Conservation (phyloP, 2,888 invertebrate genomes). For the Noctua comes region DNA sequence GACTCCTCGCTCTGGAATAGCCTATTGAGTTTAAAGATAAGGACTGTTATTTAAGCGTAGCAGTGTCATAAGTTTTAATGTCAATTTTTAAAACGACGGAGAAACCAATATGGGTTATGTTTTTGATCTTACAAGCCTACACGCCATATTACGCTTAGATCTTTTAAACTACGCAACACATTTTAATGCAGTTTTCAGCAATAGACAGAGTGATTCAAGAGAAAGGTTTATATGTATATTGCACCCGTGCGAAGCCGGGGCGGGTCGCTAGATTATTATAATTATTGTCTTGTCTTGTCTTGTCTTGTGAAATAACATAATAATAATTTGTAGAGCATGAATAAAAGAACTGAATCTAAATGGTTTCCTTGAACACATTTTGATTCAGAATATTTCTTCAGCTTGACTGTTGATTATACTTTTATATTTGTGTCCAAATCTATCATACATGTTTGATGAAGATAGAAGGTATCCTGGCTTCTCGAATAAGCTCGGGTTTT, state of each 20-base stretch:
- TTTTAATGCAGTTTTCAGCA: too few relatives aligned
- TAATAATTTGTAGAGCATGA: background rate
- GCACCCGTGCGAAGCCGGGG: too few relatives aligned
- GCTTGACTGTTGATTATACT: background rate
- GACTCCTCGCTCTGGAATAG: slow-evolving; percentile 31
- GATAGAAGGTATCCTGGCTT: background rate
- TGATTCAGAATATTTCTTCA: background rate
- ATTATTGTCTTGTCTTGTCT: background rate
- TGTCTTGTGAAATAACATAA: background rate
- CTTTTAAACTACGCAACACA: too few relatives aligned
- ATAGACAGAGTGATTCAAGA: too few relatives aligned
- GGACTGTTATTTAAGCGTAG: background rate
- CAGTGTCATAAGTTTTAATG: slow-evolving; percentile 6
- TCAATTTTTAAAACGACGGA: background rate
- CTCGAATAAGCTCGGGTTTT: slow-evolving; percentile 13
- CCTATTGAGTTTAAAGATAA: slow-evolving; percentile 46
- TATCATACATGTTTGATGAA: slow-evolving; percentile 3
- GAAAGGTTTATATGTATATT: too few relatives aligned
- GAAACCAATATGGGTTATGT: background rate
- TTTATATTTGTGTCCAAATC: background rate
- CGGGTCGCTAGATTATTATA: too few relatives aligned
- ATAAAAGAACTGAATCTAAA: slow-evolving; percentile 10
- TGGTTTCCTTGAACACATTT: background rate
- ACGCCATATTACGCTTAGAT: background rate
- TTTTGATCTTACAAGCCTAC: background rate